Evolutionary conservation across 2,888 invertebrate genomes (phyloP).

Genomic region (Dyspetes luteomarginatus): DNA sequence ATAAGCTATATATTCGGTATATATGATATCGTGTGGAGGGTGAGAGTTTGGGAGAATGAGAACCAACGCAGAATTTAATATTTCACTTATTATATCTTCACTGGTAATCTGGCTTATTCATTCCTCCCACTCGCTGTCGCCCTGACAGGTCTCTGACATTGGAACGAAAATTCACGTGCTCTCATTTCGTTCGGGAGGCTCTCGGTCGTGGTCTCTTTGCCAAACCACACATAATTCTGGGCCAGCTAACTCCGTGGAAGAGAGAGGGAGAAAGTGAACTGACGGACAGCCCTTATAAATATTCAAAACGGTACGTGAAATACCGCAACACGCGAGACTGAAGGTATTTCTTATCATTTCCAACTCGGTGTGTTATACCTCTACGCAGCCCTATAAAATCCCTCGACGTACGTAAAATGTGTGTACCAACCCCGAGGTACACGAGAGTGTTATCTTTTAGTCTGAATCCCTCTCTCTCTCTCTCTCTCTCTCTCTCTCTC

Average conservation of each 20-base stretch:
- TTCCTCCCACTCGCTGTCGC: slow-evolving; percentile 24
- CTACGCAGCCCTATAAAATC: slow-evolving; percentile 16
- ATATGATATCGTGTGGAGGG: slow-evolving; percentile 15
- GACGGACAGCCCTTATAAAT: slow-evolving; percentile 81
- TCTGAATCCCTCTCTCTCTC: too few species aligned
- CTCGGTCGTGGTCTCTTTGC: slow-evolving; percentile 48
- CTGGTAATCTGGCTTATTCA: slow-evolving; percentile 74
- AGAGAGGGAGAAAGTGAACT: slow-evolving; percentile 49
- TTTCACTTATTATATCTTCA: slow-evolving; percentile 80
- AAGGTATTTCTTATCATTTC: slow-evolving; percentile 80
- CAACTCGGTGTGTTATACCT: slow-evolving; percentile 23
- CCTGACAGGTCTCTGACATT: slow-evolving; percentile 78
- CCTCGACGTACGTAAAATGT: slow-evolving; percentile 25
- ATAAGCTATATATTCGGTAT: not conserved
- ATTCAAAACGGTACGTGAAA: slow-evolving; percentile 80
- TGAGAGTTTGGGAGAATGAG: not conserved
- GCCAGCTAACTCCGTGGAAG: slow-evolving; percentile 18
- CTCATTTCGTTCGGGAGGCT: not conserved
- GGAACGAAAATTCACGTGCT: slow-evolving; percentile 78
- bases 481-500: too few species aligned
- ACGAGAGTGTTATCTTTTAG: slow-evolving; percentile 47
- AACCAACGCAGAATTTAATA: slow-evolving; percentile 74
- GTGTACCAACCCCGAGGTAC: slow-evolving; percentile 17
- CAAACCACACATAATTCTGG: slow-evolving; percentile 28
- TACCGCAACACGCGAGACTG: slow-evolving; percentile 81